phyloP scores from a whole-genome alignment of 2,888 invertebrate species.

The Amphipyra tragopoginis region DNA sequence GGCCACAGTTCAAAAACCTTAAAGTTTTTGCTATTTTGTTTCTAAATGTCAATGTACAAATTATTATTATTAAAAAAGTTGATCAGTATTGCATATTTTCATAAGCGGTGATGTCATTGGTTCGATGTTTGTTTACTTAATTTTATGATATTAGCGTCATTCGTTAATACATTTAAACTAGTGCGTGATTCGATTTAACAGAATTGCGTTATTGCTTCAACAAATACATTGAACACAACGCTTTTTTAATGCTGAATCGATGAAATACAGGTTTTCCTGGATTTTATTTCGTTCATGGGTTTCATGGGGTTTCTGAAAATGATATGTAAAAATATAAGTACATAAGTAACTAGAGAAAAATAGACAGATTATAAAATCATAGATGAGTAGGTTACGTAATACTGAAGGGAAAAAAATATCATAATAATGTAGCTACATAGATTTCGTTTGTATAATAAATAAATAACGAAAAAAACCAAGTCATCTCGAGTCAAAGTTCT shows the following conservation, averaged over 20 bases:
- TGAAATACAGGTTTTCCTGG: conserved; percentile 34
- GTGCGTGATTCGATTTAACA: conserved; percentile 44
- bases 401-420: too few species aligned
- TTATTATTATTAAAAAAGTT: conserved; percentile 22
- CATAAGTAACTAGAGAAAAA: neutral
- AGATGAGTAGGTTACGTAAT: too few species aligned
- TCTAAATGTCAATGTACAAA: conserved; percentile 41
- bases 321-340: too few species aligned
- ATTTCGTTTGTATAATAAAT: conserved; percentile 2
- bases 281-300: conserved; percentile 7
- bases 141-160: conserved; percentile 35
- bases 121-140: conserved; percentile 44
- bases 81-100: conserved; percentile 26
- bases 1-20: conserved; percentile 57
- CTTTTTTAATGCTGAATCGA: conserved; percentile 30
- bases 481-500: conserved; percentile 24
- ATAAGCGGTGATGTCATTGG: conserved; percentile 43
- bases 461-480: conserved; percentile 1
- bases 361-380: too few species aligned
- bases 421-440: too few species aligned
- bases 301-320: too few species aligned
- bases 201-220: conserved; percentile 38
- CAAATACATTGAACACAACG: conserved; percentile 18
- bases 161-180: conserved; percentile 31
- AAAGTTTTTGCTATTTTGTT: conserved; percentile 34